Percentiles rank a stretch among this genome's conserved stretches.
phyloP scores from a whole-genome alignment of 2,113 vertebrate genomes.

The Holacanthus passer region DNA sequence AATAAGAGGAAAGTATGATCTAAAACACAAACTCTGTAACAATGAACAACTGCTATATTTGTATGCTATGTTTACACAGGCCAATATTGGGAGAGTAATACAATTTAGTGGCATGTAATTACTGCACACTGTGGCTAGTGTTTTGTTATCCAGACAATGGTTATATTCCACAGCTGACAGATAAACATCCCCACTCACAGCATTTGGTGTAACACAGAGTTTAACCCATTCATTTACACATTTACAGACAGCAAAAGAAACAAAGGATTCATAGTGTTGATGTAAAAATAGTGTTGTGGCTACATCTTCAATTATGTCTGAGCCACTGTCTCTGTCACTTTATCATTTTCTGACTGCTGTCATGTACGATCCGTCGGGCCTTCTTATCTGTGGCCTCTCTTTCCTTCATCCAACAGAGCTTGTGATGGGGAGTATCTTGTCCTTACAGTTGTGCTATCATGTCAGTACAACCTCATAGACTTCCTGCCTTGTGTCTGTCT shows the following conservation, averaged over 20 bases:
- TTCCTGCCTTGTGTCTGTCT: not conserved
- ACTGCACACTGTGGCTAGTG: not conserved
- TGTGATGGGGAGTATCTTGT: not conserved
- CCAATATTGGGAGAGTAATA: slow-evolving; percentile 11
- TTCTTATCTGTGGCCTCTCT: not conserved
- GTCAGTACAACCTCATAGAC: not conserved
- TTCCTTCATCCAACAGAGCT: not conserved
- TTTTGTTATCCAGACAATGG: slow-evolving; percentile 26
- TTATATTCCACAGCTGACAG: not conserved
- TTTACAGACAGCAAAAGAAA: not conserved
- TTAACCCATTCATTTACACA: not conserved
- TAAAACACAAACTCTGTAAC: slow-evolving; percentile 1
- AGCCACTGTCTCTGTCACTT: slow-evolving; percentile 20
- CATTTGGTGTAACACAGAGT: not conserved
- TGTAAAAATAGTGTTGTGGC: slow-evolving; percentile 31
- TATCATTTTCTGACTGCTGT: slow-evolving; percentile 36
- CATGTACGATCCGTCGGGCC: not conserved
- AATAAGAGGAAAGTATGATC: not conserved
- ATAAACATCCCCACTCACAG: not conserved
- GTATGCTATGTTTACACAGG: not conserved
- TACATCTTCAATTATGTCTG: slow-evolving; percentile 34
- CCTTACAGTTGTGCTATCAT: not conserved
- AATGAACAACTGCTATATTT: too few species aligned
- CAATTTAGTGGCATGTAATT: slow-evolving; percentile 41
- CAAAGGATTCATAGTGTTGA: slow-evolving; percentile 1